Base-by-base conservation (phyloP, 2,797 vertebrate genomes). In the Prionace glauca region DNA sequence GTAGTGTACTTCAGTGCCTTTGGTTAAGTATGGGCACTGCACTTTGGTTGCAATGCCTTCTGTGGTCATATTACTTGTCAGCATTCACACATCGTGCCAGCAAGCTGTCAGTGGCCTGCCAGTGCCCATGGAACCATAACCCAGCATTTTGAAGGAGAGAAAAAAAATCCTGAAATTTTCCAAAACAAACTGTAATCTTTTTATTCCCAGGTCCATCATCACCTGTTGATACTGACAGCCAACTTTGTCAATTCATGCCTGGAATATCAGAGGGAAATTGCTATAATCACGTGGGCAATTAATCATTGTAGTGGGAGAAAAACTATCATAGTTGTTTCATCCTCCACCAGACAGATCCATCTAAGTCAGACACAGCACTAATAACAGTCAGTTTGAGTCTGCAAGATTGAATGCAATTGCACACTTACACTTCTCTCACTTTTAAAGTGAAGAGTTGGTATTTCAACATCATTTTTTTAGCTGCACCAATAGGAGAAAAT, bases 191-290 rank as follows among this genome's bases (percentile, higher is more conserved):
- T 32, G 29, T 60, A 56, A 60, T 56, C 50, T 14, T 4, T 60
- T 88, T 24, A 88, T 11, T 60, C 86, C 50, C 26, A 88, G 56
- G 86, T 12, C 14, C 11, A 10, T 88, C 86, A 88, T 87, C 86
- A 24, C 45, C 41, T 87, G 24, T 60, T 60, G 56, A 56, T 29
- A 88, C 32, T 88, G 86, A 60, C 86, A 88, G 29, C 0, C 50
- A 88, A 60, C 86, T 88, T 24, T 88, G 50, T 60, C 56, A 22
- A 32, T 60, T 88, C 86, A 88, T 88, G 60, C 4, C 60, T 91
- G 88, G 62, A 62, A 67, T 91, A 91, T 67, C 88, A 67, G n/a
- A 20, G 62, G 50, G 62, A 91, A 91, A 91, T 36, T 91, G 60
- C 20, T 65, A 91, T 91, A 91, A 91, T 67, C 32, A 36, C 62